A percentile compares a stretch with the other conserved stretches of the same genome.
These are phyloP conservation scores for Sphaeridia pumilis DNA, from an alignment of 2,888 invertebrate genomes.

Conservation along the genomic window DNA sequence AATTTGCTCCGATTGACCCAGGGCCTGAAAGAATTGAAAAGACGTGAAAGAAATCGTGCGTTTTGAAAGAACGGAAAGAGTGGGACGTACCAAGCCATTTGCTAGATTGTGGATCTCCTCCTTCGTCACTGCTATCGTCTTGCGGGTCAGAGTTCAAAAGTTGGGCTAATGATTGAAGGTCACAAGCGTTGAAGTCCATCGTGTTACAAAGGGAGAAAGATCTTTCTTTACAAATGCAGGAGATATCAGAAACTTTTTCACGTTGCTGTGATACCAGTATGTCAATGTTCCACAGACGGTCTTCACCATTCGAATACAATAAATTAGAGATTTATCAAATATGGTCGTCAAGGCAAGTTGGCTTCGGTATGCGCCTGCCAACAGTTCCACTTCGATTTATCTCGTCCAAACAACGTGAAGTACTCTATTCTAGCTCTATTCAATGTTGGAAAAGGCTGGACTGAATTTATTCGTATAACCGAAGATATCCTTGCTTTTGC, in stretches of 20 bases:
- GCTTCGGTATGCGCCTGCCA: too few species aligned
- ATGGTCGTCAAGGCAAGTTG: too few species aligned
- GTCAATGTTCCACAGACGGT: too few species aligned
- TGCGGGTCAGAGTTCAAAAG: background rate
- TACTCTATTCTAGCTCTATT: too few species aligned
- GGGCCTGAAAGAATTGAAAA: constrained; percentile 5
- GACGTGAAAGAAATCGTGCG: background rate
- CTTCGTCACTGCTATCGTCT: constrained; percentile 10
- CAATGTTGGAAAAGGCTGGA: too few species aligned
- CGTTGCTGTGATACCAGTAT: too few species aligned
- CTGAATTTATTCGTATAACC: too few species aligned
- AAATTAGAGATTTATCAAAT: too few species aligned
- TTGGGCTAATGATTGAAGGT: constrained; percentile 5
- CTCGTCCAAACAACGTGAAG: too few species aligned
- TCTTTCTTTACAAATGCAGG: background rate
- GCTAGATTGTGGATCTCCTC: background rate
- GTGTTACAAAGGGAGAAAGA: background rate
- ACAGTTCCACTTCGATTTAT: too few species aligned
- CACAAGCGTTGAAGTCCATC: constrained; percentile 8
- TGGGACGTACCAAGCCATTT: background rate
- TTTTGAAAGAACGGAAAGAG: background rate
- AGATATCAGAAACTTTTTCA: background rate
- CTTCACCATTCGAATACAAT: too few species aligned
- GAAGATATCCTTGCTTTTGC: too few species aligned
- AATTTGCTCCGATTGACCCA: constrained; percentile 8